Evolutionary conservation across 92 coral and sea anemone genomes (phyloP).

Genomic region (Siderastrea siderea): DNA sequence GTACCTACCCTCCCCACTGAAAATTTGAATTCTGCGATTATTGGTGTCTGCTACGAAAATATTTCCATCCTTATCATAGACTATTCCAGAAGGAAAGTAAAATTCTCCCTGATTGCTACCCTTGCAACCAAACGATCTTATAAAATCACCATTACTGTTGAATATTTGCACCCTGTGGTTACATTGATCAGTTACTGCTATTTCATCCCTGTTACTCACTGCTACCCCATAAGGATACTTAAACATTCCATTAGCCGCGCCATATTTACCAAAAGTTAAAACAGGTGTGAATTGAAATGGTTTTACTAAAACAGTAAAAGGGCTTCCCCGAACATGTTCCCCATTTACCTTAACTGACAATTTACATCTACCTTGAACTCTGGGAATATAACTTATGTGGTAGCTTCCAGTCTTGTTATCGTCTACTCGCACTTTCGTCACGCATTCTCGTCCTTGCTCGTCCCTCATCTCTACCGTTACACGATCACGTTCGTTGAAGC

Average conservation of each 20-base stretch:
- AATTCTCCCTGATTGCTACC: conserved; percentile 1
- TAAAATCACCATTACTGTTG: background rate
- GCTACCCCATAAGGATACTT: conserved; percentile 38
- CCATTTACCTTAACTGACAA: too few relatives aligned
- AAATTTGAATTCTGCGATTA: background rate
- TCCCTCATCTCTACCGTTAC: too few relatives aligned
- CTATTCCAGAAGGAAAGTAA: background rate
- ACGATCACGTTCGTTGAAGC: too few relatives aligned
- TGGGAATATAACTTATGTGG: too few relatives aligned
- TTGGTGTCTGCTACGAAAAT: background rate
- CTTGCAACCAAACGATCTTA: background rate
- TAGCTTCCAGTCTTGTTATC: too few relatives aligned
- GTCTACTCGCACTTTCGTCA: too few relatives aligned
- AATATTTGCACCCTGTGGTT: conserved; percentile 45
- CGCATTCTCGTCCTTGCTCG: too few relatives aligned
- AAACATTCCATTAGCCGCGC: conserved; percentile 5
- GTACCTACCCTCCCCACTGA: background rate
- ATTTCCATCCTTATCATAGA: background rate
- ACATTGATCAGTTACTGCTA: conserved; percentile 26
- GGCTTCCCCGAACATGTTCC: too few relatives aligned
- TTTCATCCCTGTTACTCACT: conserved; percentile 14
- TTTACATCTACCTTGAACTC: too few relatives aligned
- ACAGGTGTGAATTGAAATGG: too few relatives aligned
- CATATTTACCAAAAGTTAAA: too few relatives aligned
- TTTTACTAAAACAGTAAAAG: too few relatives aligned